Base-by-base conservation (phyloP, 2,888 invertebrate genomes). In the Rapana venosa region DNA sequence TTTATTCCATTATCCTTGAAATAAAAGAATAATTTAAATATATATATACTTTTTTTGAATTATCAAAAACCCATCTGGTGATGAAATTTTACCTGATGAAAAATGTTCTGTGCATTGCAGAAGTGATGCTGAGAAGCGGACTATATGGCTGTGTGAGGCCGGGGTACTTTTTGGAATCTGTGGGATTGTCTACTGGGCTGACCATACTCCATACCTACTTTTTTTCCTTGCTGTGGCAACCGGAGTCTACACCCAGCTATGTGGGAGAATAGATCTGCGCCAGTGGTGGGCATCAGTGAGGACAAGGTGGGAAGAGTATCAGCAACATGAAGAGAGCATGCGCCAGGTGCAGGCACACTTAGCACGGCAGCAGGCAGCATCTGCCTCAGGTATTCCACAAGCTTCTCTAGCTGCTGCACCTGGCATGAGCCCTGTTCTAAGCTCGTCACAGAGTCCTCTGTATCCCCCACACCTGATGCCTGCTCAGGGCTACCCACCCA, bases 311-410 rank as follows among this genome's bases (percentile, higher is more conserved):
- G 95, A 95, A 56, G 95, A 95, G 86, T 94, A 94, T 89, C 88
- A 95, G 88, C 95, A 95, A 88, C 95, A 95, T 88, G 93, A 94
- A 81, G 95, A 95, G 90, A 95, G 94, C 90, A 93, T 95, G 92
- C 93, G 94, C 83, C 90, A 92, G 13, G 92, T 92, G 87, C 92
- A 92, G 83, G 92, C 90, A 17, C 93, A 92, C 58, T 90, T 90
- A 32, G 85, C 86, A 17, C 88, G 91, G 66, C 92, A 92, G 90
- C 89, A 90, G 87, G 88, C 85, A 20, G 74, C 58, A 35, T 88
- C 36, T 17, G 36, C 87, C 15, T 70, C 87, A 6, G 47, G 74
- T 6, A 11, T 87, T 4, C 81, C 66, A 20, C 79, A 35, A 35
- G 8, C 77, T 2, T 87, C 87, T 66, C 26, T 70, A 32, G 70